Conservation (phyloP, 2,888 invertebrate genomes). For the Poecilobothrus nobilitatus region DNA sequence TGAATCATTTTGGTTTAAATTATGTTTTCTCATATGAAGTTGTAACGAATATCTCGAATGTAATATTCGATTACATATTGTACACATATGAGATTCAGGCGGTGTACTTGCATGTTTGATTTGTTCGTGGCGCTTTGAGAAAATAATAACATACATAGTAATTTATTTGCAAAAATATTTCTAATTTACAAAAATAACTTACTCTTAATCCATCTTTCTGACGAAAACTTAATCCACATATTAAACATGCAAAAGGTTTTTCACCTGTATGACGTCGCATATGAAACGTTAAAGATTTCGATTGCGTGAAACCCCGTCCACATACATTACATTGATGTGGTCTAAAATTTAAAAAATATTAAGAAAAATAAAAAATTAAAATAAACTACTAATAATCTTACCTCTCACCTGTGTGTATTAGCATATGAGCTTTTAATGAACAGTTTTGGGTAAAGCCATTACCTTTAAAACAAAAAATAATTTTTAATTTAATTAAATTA, state of each 20-base stretch:
- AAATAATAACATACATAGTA: not conserved
- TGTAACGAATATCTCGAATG: conserved; percentile 28
- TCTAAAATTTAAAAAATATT: conserved; percentile 12
- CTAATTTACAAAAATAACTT: conserved; percentile 1
- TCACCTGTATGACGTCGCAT: conserved; percentile 36
- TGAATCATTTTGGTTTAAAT: not conserved
- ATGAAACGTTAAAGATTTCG: conserved; percentile 35
- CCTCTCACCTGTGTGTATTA: conserved; percentile 34
- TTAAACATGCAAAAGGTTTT: conserved; percentile 35
- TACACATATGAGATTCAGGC: conserved; percentile 26
- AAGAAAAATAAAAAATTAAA: not conserved
- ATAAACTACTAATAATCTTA: not conserved
- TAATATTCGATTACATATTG: conserved; percentile 30
- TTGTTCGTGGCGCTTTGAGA: conserved; percentile 28
- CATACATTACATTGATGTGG: conserved; percentile 34
- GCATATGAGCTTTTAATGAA: conserved; percentile 35
- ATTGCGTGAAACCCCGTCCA: conserved; percentile 34
- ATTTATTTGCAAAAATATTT: not conserved
- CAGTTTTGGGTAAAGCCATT: conserved; percentile 37
- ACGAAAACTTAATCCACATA: conserved; percentile 33
- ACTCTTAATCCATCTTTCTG: conserved; percentile 38
- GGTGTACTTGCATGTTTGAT: conserved; percentile 29
- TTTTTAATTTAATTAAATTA: not conserved
- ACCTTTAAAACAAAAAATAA: not conserved
- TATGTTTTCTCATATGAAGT: conserved; percentile 32